A percentile compares a stretch with the other conserved stretches of the same genome.
Conservation (phyloP, 2,888 invertebrate species). For the Rhamnusium bicolor region DNA sequence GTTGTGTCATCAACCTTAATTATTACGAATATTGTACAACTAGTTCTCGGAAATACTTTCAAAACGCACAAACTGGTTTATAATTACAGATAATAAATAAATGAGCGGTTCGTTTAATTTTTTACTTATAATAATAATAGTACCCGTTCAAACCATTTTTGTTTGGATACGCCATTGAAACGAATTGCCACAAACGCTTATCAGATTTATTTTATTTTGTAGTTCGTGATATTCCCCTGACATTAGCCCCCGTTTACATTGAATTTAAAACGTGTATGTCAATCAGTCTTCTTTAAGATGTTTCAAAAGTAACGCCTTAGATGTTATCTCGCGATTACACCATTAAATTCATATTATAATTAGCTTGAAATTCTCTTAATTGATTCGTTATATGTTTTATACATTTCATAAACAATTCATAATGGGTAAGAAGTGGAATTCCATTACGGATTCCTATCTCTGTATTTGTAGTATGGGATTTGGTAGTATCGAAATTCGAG, state of each 20-base stretch:
- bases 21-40: too few species aligned
- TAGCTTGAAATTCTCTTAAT: constrained; percentile 52
- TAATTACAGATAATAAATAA: too few species aligned
- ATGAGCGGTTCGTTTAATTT: too few species aligned
- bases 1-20: too few species aligned
- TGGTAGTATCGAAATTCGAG: too few species aligned
- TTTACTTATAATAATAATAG: too few species aligned
- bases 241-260: constrained; percentile 48
- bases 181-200: constrained; percentile 42
- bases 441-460: neutral
- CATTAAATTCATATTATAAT: constrained; percentile 58
- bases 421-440: constrained; percentile 10
- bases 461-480: neutral
- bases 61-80: too few species aligned
- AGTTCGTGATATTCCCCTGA: constrained; percentile 50
- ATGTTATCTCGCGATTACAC: constrained; percentile 47
- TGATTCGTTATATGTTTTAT: constrained; percentile 44
- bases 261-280: constrained; percentile 52
- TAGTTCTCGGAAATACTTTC: too few species aligned
- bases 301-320: constrained; percentile 47
- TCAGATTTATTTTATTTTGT: constrained; percentile 52
- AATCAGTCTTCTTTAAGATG: constrained; percentile 45
- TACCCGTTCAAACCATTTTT: neutral
- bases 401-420: constrained; percentile 29
- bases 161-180: constrained; percentile 29